Percentiles rank a stretch among this genome's conserved stretches.
Evolutionary conservation across 2,888 invertebrate species (phyloP).

Genomic region (Eristalis tenax): DNA sequence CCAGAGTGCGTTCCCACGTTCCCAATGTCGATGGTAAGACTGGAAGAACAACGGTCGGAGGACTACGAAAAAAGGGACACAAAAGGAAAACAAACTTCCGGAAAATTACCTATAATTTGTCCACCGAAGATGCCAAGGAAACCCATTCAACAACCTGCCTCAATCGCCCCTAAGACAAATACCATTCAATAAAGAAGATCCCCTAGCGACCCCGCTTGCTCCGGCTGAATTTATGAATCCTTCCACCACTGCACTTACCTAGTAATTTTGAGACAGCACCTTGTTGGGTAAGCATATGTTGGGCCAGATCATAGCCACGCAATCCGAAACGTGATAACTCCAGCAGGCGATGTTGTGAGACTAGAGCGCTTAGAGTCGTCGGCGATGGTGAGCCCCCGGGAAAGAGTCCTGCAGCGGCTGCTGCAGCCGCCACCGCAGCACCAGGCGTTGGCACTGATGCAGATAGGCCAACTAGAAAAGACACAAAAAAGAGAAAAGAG

Average conservation of each 20-base stretch:
- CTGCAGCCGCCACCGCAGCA: constrained; percentile 74
- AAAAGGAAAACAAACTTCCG: constrained; percentile 37
- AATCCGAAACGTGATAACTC: constrained; percentile 91
- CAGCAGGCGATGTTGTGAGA: constrained; percentile 90
- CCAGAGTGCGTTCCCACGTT: not conserved
- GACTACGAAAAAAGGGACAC: too few species aligned
- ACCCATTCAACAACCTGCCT: constrained; percentile 12
- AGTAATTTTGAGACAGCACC: constrained; percentile 94
- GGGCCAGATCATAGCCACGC: constrained; percentile 94
- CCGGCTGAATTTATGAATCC: constrained; percentile 63
- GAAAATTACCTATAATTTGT: constrained; percentile 44
- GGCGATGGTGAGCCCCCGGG: constrained; percentile 80
- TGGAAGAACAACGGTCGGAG: not conserved
- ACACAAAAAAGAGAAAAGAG: constrained; percentile 10
- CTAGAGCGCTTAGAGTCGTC: constrained; percentile 87
- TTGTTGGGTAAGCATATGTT: constrained; percentile 94
- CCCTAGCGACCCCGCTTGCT: not conserved
- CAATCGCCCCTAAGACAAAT: constrained; percentile 43
- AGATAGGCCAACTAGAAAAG: constrained; percentile 74
- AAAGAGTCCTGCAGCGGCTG: constrained; percentile 80
- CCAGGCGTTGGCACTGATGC: constrained; percentile 74
- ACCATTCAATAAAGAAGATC: constrained; percentile 10
- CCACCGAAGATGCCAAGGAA: constrained; percentile 23
- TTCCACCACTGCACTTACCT: constrained; percentile 85
- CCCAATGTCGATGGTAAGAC: not conserved